Percentiles rank a stretch among this genome's conserved stretches.
phyloP scores from a whole-genome alignment of 53 echinoderm and acorn worm genomes.

The Pentamera pediparva region DNA sequence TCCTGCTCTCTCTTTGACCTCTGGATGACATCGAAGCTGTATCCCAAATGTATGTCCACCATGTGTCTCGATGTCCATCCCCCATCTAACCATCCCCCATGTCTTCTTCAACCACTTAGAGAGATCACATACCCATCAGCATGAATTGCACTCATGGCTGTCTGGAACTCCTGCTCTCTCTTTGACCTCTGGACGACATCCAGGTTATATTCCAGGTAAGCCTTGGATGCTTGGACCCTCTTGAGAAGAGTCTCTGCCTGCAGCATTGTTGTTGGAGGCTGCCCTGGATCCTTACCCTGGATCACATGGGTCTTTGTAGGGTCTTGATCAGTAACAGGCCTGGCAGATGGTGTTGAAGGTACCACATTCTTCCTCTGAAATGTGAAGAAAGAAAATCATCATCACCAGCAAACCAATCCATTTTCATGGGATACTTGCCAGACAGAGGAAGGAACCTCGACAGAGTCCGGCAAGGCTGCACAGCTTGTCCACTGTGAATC shows the following conservation, averaged over 20 bases:
- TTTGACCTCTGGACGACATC: slow-evolving; percentile 59
- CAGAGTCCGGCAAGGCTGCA: too few species aligned
- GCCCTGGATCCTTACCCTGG: not conserved
- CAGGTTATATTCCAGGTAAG: slow-evolving; percentile 64
- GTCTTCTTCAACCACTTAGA: not conserved
- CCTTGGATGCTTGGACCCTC: slow-evolving; percentile 60
- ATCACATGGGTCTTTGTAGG: not conserved
- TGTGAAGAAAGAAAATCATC: not conserved
- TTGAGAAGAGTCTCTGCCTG: slow-evolving; percentile 66
- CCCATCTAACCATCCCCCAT: not conserved
- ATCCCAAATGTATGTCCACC: not conserved
- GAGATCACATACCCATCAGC: slow-evolving; percentile 56
- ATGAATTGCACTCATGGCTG: slow-evolving; percentile 54
- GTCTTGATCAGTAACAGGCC: not conserved
- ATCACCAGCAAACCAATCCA: too few species aligned
- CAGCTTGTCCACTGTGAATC: too few species aligned
- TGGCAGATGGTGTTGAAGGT: slow-evolving; percentile 17
- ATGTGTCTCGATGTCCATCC: not conserved
- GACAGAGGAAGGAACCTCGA: too few species aligned
- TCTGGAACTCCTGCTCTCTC: slow-evolving; percentile 70
- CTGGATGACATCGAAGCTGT: too few species aligned
- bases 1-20: too few species aligned
- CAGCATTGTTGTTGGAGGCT: not conserved
- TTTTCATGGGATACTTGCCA: too few species aligned
- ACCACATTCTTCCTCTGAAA: slow-evolving; percentile 47